Evolutionary conservation across 2,797 vertebrate genomes (phyloP), one percentile per base, ranked within the genome.

Genomic region (Sebastes diploproa): DNA sequence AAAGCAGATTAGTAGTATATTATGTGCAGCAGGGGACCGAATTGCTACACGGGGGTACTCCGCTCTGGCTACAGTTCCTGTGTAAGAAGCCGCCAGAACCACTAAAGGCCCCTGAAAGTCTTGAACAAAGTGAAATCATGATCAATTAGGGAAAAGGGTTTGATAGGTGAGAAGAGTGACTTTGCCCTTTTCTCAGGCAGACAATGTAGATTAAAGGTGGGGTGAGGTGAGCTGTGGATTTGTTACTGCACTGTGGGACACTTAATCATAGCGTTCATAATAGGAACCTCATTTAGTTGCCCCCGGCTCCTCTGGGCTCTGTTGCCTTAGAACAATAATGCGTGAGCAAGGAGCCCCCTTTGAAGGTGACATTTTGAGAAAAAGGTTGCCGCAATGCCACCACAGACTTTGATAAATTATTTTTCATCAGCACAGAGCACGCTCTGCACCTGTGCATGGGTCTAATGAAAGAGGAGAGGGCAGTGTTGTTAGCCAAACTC

Each of bases 381-480:
- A 92, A 92, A 91, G 91, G 91, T 90, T 88, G 88, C 85, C 10
- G 83, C 93, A 93, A 89, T 92, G 89, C 86, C 88, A 88, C 83
- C 76, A 1, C 70, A 46, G 89, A 91, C 91, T 90, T 93, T 94
- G 92, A 94, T 92, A 72, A 93, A 95, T 95, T 90, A 91, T 93
- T 93, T 94, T 93, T 87, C 94, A 93, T 94, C 92, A 92, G 86
- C 61, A 13, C 64, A 6, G 77, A 77, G 84, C 81, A 23, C 60
- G 70, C 88, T 90, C 85, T 88, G 92, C 92, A 94, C 91, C 93
- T 92, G 93, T 91, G 90, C 78, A 70, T 65, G 81, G 84, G 62
- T 64, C 74, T 87, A 91, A 91, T 93, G 90, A 91, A 93, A 92
- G 86, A 84, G 60, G 86, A 89, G 90, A 84, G 81, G 89, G 70